Conservation (phyloP, 2,797 vertebrate genomes). For the Simalia tracyae region DNA sequence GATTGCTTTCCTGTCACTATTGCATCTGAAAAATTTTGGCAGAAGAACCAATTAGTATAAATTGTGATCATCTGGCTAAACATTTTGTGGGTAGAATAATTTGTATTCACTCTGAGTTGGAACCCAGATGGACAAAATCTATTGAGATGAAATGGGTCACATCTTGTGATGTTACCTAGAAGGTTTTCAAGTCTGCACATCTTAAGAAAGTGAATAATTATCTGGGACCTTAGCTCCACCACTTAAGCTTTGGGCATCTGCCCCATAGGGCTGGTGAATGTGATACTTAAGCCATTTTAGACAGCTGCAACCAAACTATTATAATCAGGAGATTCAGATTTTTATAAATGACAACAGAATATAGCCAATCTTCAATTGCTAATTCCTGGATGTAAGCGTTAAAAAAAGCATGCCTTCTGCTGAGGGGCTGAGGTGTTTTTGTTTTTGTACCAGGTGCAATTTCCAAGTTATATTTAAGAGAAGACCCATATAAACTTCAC, state of each 20-base stretch:
- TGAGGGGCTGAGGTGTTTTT: not conserved
- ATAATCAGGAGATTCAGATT: not conserved
- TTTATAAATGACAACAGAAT: not conserved
- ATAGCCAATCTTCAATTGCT: not conserved
- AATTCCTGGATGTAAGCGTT: not conserved
- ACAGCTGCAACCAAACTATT: not conserved
- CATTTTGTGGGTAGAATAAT: not conserved
- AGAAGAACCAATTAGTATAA: not conserved
- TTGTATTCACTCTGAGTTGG: not conserved
- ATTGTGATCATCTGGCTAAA: not conserved
- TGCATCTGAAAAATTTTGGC: not conserved
- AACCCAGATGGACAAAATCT: not conserved
- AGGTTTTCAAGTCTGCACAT: not conserved
- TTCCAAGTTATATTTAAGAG: not conserved
- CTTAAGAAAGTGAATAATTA: not conserved
- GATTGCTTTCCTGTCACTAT: not conserved
- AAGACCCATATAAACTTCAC: not conserved
- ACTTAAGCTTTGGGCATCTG: not conserved
- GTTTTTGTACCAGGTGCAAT: not conserved
- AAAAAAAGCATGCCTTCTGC: not conserved
- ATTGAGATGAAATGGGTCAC: not conserved
- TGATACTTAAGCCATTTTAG: not conserved
- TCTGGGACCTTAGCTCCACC: not conserved
- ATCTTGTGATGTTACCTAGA: not conserved
- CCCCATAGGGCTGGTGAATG: too few relatives aligned